Base-by-base conservation (phyloP, 2,113 vertebrate genomes). In the Turdus rufiventris region DNA sequence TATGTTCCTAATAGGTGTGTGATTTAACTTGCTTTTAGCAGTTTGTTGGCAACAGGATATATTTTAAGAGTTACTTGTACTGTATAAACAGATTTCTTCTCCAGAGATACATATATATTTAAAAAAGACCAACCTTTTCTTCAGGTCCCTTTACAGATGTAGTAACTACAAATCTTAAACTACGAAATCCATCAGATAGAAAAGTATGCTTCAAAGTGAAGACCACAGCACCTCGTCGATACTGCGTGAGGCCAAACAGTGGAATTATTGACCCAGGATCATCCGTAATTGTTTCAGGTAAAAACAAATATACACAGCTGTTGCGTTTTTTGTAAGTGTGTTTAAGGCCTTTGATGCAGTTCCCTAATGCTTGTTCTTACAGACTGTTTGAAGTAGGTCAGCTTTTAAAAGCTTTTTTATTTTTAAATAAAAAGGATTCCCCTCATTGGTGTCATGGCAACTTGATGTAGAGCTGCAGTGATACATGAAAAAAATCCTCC, bases 151-250 rank as follows among this genome's bases (percentile, higher is more conserved):
- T 99, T 97, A 99, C 99, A 98, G 99, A 99, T 97, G 99, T 99
- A 88, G 98, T 99, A 96, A 99, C 99, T 96, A 99, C 99, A 94
- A 99, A 98, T 97, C 99, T 99, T 96, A 99, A 99, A 92, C 98
- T 99, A 96, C 98, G 98, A 96, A 99, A 99, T 96, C 99, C 99
- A 15, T 99, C 99, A 61, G 99, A 99, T 84, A 99, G 96, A 97
- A 99, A 98, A 98, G 98, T 99, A 77, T 99, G 99, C 97, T 99
- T 99, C 97, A 99, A 99, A 98, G 99, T 99, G 97, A 99, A 99
- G 98, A 99, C 99, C n/a, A 99, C 99, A 74, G 99, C 99, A 0
- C 99, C 99, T 26, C 98, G 99, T 84, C 98, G 99, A 95, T 99
- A 99, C 97, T 99, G 99, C n/a, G 99, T 99, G 97, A 98, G 99